A percentile compares a stretch with the other conserved stretches of the same genome.
phyloP scores from a whole-genome alignment of 2,797 vertebrate genomes.

The Clarias platycephalus region DNA sequence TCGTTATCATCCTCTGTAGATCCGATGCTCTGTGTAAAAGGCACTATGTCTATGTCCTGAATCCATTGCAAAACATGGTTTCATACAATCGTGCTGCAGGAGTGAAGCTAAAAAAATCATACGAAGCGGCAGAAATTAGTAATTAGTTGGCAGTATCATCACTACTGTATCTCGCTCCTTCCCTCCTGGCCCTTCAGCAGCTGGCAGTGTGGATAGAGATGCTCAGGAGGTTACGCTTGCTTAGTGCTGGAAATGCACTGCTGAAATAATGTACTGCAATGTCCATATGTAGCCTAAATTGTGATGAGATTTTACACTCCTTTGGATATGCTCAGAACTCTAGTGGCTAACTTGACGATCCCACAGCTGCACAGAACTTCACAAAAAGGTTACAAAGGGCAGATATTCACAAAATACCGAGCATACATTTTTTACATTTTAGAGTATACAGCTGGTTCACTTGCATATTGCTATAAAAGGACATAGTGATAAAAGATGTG shows the following conservation, averaged over 20 bases:
- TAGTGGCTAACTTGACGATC: conserved; percentile 16
- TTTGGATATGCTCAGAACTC: conserved; percentile 2
- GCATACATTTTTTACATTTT: background rate
- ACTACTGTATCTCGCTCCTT: background rate
- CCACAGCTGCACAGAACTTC: conserved; percentile 5
- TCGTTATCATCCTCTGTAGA: background rate
- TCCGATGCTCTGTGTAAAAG: background rate
- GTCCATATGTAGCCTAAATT: conserved; percentile 29
- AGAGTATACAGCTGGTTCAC: no score
- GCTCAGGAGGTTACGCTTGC: conserved; percentile 12
- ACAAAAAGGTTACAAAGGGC: background rate
- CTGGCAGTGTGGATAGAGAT: conserved; percentile 11
- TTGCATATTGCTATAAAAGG: background rate
- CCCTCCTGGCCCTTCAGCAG: conserved; percentile 34
- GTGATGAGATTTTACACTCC: conserved; percentile 12
- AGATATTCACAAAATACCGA: background rate
- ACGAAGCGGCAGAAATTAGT: conserved; percentile 12
- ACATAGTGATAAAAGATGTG: background rate
- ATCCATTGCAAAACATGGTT: conserved; percentile 19
- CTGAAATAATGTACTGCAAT: conserved; percentile 13
- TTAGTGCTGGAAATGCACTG: conserved; percentile 1
- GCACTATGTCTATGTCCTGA: background rate
- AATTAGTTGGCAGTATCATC: conserved; percentile 25
- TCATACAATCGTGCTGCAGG: background rate
- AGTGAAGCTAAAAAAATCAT: conserved; percentile 2